Evolutionary conservation across 2,797 vertebrate species (phyloP), one percentile per base, ranked within the genome.

Genomic region (Arrhamphus sclerolepis): DNA sequence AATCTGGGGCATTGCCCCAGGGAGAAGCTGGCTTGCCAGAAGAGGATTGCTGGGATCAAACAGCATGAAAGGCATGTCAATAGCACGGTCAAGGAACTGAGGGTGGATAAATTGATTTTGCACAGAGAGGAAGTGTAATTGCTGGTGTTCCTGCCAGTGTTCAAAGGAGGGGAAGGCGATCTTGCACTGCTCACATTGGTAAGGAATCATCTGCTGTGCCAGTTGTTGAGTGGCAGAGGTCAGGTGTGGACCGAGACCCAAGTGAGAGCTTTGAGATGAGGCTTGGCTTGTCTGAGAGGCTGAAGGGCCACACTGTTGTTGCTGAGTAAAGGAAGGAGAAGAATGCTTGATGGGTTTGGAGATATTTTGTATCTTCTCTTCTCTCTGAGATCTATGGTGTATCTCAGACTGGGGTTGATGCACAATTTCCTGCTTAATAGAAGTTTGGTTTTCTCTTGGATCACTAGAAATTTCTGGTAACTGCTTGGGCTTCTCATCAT

Each of bases 91-190:
- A 64, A 99, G 82, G 85, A 99, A 99, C 19, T 97, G 97, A 1
- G 98, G 97, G 81, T 98, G 98, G 82, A 99, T 96, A 87, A 99
- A 99, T 80, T 99, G 98, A 88, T 96, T 98, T 89, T 99, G 97
- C 43, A 98, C 95, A 66, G 97, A 98, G 74, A 99, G 90, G 83
- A 99, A 98, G 85, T 99, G 98, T 65, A 99, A 94, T 81, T 98
- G 97, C 92, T 99, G 98, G 90, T 99, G 98, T 83, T 99, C 98
- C 78, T 99, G 98, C 98, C 98, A 99, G 86, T 98, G 97, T 81
- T 99, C 97, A 54, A 98, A 98, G 0, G 97, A 98, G 22, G 97
- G 97, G 75, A 99, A 99, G 5, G 95, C 97, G 80, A 99, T 89
- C 80, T 99, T 99, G 84, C 98, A 99, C 89, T 99, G 98, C 85